A percentile compares a stretch with the other conserved stretches of the same genome.
phyloP scores from a whole-genome alignment of 2,888 invertebrate species.

The Tetrapedia diversipes region DNA sequence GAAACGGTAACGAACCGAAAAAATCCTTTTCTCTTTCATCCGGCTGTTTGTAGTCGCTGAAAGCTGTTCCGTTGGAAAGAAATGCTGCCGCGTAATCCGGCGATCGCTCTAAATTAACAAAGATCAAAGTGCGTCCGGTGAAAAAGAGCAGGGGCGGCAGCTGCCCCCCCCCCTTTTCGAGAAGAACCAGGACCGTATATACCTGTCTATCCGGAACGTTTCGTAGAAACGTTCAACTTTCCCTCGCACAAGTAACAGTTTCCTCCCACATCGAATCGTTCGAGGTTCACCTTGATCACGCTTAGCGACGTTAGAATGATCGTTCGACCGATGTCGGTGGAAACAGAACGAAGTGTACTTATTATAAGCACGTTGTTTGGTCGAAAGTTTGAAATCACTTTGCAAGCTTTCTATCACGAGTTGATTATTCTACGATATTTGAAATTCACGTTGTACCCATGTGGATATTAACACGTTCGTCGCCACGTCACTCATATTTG shows the following conservation, averaged over 20 bases:
- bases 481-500: too few relatives aligned
- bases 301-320: neutral
- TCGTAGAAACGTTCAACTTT: constrained; percentile 27
- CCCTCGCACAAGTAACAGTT: constrained; percentile 17
- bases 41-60: constrained; percentile 18
- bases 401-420: too few relatives aligned
- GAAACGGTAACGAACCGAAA: neutral
- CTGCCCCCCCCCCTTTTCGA: neutral
- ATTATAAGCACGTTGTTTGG: too few relatives aligned
- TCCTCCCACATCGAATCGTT: constrained; percentile 11
- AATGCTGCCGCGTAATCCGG: constrained; percentile 7
- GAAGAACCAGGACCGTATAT: constrained; percentile 40
- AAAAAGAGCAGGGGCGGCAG: constrained; percentile 34
- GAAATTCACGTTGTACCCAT: too few relatives aligned
- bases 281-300: neutral
- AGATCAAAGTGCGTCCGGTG: constrained; percentile 49
- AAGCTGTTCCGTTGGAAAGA: constrained; percentile 13
- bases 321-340: too few relatives aligned
- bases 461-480: too few relatives aligned
- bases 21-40: constrained; percentile 24
- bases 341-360: too few relatives aligned
- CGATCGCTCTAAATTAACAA: constrained; percentile 29
- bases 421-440: too few relatives aligned
- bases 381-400: too few relatives aligned
- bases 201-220: constrained; percentile 6